Evolutionary conservation across 2,797 vertebrate species (phyloP).

Genomic region (Eulemur coronatus): DNA sequence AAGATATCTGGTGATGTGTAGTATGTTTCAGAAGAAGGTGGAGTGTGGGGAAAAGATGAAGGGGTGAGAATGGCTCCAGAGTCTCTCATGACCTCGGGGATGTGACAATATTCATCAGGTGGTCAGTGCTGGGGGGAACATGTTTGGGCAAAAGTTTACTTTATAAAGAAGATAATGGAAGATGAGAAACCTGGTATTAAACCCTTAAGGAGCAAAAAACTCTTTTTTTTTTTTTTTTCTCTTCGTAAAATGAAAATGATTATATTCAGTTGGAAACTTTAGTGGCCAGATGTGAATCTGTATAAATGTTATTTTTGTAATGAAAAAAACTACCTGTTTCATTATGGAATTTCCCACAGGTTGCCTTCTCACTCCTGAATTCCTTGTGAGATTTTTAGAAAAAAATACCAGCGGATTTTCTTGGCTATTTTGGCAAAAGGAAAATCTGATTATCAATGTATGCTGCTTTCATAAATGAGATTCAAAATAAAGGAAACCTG

Average conservation of each 20-base stretch:
- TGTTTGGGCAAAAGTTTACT: not conserved
- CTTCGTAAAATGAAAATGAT: not conserved
- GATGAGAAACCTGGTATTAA: not conserved
- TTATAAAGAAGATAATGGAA: not conserved
- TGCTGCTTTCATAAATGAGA: not conserved
- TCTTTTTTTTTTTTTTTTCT: not conserved
- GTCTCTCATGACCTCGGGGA: not conserved
- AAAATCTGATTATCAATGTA: not conserved
- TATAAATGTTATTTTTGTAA: not conserved
- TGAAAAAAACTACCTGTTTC: not conserved
- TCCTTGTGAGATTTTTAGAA: slow-evolving; percentile 17
- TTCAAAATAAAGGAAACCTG: not conserved
- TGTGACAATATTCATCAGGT: not conserved
- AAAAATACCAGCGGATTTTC: not conserved
- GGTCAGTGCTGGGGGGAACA: not conserved
- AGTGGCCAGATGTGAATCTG: not conserved
- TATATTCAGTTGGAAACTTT: not conserved
- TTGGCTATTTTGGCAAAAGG: not conserved
- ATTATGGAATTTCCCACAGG: not conserved
- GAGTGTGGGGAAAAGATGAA: not conserved
- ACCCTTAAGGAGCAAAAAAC: not conserved
- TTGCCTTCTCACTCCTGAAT: not conserved
- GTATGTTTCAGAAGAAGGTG: not conserved
- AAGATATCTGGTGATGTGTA: not conserved
- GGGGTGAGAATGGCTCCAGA: not conserved